These are phyloP conservation scores for Schizothorax lantsangensis DNA, from an alignment of 2,797 vertebrate species.

Conservation along the genomic window DNA sequence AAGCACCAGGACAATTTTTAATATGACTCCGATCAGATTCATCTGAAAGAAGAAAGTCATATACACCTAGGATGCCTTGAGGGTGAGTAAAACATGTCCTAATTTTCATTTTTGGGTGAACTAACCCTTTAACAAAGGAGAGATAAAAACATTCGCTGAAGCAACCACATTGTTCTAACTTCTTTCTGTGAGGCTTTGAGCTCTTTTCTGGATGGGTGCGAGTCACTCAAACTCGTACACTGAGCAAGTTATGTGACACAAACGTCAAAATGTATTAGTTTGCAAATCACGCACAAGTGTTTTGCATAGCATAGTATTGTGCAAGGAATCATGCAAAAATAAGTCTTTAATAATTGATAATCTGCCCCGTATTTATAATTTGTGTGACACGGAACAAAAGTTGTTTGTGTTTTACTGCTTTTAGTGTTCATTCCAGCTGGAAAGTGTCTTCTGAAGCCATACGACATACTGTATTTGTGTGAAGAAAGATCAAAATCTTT, in stretches of 20 bases:
- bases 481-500: neutral
- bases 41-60: too few relatives aligned
- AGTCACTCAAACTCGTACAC: neutral
- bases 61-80: too few relatives aligned
- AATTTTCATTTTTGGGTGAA: too few relatives aligned
- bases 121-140: too few relatives aligned
- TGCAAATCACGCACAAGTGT: neutral
- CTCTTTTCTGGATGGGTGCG: neutral
- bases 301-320: neutral
- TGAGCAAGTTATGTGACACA: too few relatives aligned
- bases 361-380: neutral
- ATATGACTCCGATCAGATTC: too few relatives aligned
- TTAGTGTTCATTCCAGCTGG: neutral
- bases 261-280: neutral
- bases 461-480: neutral
- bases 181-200: too few relatives aligned
- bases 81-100: too few relatives aligned
- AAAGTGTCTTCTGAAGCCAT: neutral
- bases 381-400: neutral
- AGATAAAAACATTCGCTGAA: neutral
- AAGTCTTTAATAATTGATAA: neutral
- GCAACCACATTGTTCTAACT: too few relatives aligned
- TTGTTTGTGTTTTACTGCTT: neutral
- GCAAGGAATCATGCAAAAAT: neutral
- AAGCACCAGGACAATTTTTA: too few relatives aligned